Percentiles rank a stretch among this genome's conserved stretches.
Conservation (phyloP, 2,113 vertebrate species). For the Neogobius melanostomus region DNA sequence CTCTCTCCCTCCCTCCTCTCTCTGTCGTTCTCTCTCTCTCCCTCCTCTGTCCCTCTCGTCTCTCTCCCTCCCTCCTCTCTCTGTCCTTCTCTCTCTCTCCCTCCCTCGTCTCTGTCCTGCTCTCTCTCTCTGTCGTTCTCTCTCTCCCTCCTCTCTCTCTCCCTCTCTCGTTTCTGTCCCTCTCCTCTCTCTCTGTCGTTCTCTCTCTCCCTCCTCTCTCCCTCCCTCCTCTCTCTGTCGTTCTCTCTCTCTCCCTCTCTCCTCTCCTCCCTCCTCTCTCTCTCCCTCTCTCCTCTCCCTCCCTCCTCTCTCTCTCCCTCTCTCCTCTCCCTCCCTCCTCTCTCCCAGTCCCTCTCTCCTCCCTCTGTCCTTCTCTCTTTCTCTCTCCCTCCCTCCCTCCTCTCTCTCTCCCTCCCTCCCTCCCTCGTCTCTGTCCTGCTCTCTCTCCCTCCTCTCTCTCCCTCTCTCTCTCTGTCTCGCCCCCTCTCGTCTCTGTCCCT, state of each 20-base stretch:
- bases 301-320: background rate
- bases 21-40: too few species aligned
- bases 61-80: background rate
- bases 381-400: background rate
- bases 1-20: background rate
- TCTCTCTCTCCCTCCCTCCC: background rate
- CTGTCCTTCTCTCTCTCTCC: background rate
- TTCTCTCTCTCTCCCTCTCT: background rate
- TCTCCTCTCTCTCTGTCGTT: background rate
- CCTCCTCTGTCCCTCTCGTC: background rate
- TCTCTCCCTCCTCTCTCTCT: background rate
- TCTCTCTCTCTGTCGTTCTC: background rate
- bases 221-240: background rate
- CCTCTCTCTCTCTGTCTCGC: background rate
- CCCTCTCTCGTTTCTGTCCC: background rate
- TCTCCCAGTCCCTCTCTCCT: background rate
- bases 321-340: background rate
- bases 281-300: background rate
- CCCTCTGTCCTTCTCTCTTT: background rate
- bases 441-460: background rate
- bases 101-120: background rate
- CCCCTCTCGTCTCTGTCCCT: background rate
- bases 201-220: background rate
- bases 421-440: background rate
- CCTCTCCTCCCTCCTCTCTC: constrained; percentile 19